Evolutionary conservation across 30 jellyfish, hydroid and myxozoan genomes (phyloP).

Genomic region (Pelagia noctiluca): DNA sequence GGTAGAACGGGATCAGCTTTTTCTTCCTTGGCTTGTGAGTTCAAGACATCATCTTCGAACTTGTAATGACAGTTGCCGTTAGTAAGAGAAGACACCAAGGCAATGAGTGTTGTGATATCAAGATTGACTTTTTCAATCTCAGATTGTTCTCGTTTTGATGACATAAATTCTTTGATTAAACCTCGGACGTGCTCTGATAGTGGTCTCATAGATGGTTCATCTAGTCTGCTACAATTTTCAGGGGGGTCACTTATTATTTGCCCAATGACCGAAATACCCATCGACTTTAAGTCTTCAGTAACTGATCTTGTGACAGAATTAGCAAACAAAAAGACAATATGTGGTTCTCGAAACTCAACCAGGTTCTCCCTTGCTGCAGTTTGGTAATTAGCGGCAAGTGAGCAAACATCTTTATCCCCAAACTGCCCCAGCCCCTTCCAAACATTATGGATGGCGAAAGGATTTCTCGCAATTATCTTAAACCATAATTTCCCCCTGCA

Average conservation of each 20-base stretch:
- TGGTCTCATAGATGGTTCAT: neutral
- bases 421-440: conserved; percentile 93
- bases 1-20: conserved; percentile 74
- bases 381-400: conserved; percentile 62
- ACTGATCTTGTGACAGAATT: conserved; percentile 78
- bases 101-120: conserved; percentile 85
- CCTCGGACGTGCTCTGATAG: neutral
- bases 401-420: conserved; percentile 80
- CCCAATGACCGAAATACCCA: conserved; percentile 68
- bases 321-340: conserved; percentile 68
- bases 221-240: neutral
- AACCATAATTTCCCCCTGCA: conserved; percentile 76
- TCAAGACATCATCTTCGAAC: conserved; percentile 68
- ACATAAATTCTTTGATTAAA: conserved; percentile 8
- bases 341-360: conserved; percentile 57
- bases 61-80: conserved; percentile 66
- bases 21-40: conserved; percentile 84
- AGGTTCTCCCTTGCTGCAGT: conserved; percentile 65
- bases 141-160: neutral
- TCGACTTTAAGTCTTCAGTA: conserved; percentile 57
- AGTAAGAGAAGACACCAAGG: conserved; percentile 80
- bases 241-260: conserved; percentile 71
- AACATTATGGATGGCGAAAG: conserved; percentile 72
- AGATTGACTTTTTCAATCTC: conserved; percentile 64
- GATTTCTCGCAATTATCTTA: conserved; percentile 88